A percentile compares a stretch with the other conserved stretches of the same genome.
These are phyloP conservation scores for Amphiura filiformis DNA, from an alignment of 35 echinoderm and acorn worm genomes.

Conservation along the genomic window DNA sequence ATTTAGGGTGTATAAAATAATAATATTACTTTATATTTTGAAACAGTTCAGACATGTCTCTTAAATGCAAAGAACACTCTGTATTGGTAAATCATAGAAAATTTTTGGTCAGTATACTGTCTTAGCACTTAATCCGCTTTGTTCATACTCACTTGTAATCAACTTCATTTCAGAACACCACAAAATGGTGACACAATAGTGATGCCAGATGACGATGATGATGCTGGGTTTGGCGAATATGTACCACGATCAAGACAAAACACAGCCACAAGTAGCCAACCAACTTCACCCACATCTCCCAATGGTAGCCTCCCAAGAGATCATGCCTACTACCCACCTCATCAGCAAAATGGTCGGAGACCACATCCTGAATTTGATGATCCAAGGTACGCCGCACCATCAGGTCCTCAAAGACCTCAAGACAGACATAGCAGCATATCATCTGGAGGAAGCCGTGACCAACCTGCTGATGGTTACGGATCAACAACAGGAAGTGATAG, in stretches of 20 bases:
- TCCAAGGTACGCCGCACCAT: neutral
- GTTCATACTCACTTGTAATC: too few species aligned
- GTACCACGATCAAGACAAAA: neutral
- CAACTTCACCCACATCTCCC: neutral
- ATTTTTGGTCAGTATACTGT: too few species aligned
- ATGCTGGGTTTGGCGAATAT: slow-evolving; percentile 9
- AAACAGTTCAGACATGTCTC: too few species aligned
- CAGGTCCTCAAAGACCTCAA: neutral
- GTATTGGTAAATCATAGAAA: too few species aligned
- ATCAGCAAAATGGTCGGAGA: neutral
- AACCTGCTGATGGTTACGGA: neutral
- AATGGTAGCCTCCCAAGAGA: neutral
- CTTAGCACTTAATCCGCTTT: too few species aligned
- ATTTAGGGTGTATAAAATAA: too few species aligned
- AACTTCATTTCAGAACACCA: neutral
- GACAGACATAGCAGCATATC: neutral
- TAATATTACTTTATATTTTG: too few species aligned
- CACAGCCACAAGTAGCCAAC: neutral
- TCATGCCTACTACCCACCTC: neutral
- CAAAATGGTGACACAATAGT: neutral
- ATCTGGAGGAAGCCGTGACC: neutral
- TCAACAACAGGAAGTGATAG: neutral
- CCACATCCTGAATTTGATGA: neutral
- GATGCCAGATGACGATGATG: neutral
- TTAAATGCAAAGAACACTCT: too few species aligned